Evolutionary conservation across 2,888 invertebrate genomes (phyloP), one percentile per base, ranked within the genome.

Genomic region (Drosophila diplacantha): DNA sequence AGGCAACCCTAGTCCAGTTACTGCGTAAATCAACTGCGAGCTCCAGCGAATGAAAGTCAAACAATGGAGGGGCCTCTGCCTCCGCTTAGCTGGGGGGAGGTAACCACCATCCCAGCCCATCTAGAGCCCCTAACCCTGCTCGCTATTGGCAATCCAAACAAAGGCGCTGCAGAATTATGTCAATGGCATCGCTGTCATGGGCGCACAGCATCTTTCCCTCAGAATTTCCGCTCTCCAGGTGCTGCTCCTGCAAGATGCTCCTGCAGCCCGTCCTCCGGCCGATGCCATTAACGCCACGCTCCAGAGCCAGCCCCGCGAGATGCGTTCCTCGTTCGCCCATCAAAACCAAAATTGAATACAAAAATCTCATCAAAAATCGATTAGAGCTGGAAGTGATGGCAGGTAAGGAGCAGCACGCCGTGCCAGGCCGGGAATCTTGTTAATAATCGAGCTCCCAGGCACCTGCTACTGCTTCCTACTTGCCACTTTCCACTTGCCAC

Each of bases 291-390:
- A 69, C 72, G 63, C 57, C 76, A 69, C 59, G 39, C 51, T 59
- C 37, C 57, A 32, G 24, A 22, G 5, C 22, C 39, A 22, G 8
- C 16, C 53, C 52, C 44, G 14, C 63, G 62, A n/a, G 64, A 66
- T 75, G 71, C 65, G 71, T 51, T 68, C 32, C 26, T 41, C 58
- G 59, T 65, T 54, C 16, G 68, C 78, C 81, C 65, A 77, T 81
- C 73, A 78, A 69, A 77, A 69, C 73, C 81, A 68, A 79, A 81
- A 74, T 79, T 81, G 80, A 81, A 81, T 79, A 71, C 71, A 76
- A 78, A 81, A 79, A 79, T 79, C 79, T 79, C 79, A 79, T 79
- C 82, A 79, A 76, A 79, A 79, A 79, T 79, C 79, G 79, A 79
- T 79, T 79, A 81, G 80, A 76, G 76, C 46, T 47, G 51, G 5